A percentile compares a stretch with the other conserved stretches of the same genome.
Conservation (phyloP, 2,888 invertebrate species). For the Pachydiplax longipennis region DNA sequence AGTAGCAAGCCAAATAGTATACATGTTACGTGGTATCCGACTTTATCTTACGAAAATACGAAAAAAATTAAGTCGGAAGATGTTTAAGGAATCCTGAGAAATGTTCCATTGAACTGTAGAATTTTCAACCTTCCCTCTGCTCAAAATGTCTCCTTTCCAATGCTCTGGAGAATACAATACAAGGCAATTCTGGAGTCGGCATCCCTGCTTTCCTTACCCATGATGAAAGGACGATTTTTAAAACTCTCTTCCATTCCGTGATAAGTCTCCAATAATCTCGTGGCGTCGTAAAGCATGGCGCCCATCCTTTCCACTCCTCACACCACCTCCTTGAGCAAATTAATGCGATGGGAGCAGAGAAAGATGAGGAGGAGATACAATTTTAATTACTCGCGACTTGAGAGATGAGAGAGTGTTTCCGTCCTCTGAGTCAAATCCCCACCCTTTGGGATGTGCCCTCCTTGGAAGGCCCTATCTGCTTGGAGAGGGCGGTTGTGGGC, state of each 20-base stretch:
- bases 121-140: no score
- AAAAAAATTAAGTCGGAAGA: no score
- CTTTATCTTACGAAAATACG: no score
- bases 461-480: neutral
- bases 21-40: no score
- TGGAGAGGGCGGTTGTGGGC: neutral
- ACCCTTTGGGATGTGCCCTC: neutral
- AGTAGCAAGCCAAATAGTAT: no score
- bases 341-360: neutral
- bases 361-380: neutral
- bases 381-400: slow-evolving; percentile 16
- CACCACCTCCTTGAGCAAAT: neutral
- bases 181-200: neutral
- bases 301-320: neutral
- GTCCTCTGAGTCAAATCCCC: neutral
- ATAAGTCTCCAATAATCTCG: slow-evolving; percentile 9
- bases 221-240: neutral
- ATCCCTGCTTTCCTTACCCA: neutral
- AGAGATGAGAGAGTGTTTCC: neutral
- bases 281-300: neutral
- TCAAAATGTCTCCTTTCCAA: no score
- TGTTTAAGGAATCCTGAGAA: no score
- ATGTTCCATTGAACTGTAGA: no score
- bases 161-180: neutral
- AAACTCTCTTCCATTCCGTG: neutral